Conservation (phyloP, 2,113 vertebrate species). For the Rhinogobius similis region DNA sequence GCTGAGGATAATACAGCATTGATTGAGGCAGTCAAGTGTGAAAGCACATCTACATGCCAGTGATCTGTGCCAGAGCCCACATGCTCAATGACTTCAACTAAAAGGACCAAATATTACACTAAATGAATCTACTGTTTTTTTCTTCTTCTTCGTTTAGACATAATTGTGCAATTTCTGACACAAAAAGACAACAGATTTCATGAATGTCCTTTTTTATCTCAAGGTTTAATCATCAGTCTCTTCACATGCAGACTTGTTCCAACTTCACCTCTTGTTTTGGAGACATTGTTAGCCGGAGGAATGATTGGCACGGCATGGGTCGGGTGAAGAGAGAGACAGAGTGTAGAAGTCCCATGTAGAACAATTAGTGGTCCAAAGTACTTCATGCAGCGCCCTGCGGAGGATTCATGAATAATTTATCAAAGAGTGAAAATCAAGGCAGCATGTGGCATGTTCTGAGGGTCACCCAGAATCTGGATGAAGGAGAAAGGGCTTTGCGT, state of each 20-base stretch:
- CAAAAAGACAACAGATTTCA: neutral
- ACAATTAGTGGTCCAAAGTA: conserved; percentile 42
- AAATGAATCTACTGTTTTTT: neutral
- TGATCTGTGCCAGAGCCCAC: conserved; percentile 17
- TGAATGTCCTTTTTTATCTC: neutral
- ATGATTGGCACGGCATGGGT: neutral
- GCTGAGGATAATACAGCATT: conserved; percentile 69
- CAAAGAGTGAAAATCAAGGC: conserved; percentile 9
- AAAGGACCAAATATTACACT: neutral
- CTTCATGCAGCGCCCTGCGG: conserved; percentile 10
- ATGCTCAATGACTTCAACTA: neutral
- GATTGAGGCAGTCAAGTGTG: conserved; percentile 61
- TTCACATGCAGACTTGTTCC: neutral
- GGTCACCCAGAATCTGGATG: conserved; percentile 34
- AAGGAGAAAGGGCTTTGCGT: conserved; percentile 14
- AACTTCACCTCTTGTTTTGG: neutral
- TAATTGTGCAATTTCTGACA: neutral
- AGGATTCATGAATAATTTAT: conserved; percentile 54
- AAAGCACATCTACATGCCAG: conserved; percentile 53
- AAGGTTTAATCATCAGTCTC: neutral
- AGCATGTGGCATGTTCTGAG: conserved; percentile 24
- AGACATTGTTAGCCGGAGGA: neutral
- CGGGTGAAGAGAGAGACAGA: conserved; percentile 5
- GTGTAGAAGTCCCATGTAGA: conserved; percentile 27
- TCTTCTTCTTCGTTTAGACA: neutral